Evolutionary conservation across 2,797 vertebrate species (phyloP), one percentile per base, ranked within the genome.

Genomic region (Alca torda): DNA sequence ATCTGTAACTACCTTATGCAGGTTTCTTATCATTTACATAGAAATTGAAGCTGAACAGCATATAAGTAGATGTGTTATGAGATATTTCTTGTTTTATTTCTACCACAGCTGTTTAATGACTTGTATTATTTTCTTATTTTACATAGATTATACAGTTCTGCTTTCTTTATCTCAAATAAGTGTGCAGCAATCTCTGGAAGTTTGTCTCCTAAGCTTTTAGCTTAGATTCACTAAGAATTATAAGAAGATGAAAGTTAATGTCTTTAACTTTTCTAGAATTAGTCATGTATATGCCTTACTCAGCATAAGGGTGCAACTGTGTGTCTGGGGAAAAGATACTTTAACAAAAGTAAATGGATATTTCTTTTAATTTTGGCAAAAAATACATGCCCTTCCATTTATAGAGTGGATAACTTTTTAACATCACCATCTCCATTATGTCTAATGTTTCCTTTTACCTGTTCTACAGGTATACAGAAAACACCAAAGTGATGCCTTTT

Each of bases 11-110:
- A 86, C 24, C 15, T 88, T 35, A 86, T 86, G 26, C 14, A 61
- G 37, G 53, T 73, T 94, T 87, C 50, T 84, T 84, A 65, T 46
- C 0, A 88, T 95, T 91, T 90, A 84, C 26, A 76, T 61, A 86
- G 80, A 88, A 91, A 94, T 19, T 39, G 82, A 84, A 88, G 48
- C 9, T 50, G 76, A 90, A 91, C 28, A 90, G 28, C 48, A 50
- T 64, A 11, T 61, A 81, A 92, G 33, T 74, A 80, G 33, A 87
- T 82, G 21, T 31, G 5, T 50, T 91, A 74, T 28, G 31, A 85
- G 28, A 16, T 64, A 78, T 84, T 95, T 85, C 25, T 64, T 93
- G 37, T 43, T 94, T 93, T 75, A 90, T 65, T 91, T 79, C 86
- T 79, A 16, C 69, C 24, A 63, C 74, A 89, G 26, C 9, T 93